Percentiles rank a stretch among this genome's conserved stretches.
These are phyloP conservation scores for Myotis lucifugus DNA, from an alignment of 2,113 vertebrate genomes.

Conservation along the genomic window DNA sequence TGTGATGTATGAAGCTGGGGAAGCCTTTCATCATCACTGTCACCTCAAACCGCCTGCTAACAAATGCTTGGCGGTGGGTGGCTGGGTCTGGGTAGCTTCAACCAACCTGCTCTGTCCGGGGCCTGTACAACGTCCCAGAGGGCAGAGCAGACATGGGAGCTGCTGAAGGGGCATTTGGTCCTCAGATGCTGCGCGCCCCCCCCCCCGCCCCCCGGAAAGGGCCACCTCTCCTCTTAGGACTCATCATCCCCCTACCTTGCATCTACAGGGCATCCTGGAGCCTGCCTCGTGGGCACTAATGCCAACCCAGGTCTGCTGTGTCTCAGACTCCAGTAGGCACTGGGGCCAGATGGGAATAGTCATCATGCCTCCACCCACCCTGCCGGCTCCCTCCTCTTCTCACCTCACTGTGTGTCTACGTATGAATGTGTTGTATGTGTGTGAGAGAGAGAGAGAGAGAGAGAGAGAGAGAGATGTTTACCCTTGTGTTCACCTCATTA, in stretches of 20 bases:
- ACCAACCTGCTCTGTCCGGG: neutral
- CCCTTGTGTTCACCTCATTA: neutral
- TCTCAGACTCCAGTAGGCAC: neutral
- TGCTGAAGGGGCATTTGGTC: neutral
- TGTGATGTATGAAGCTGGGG: neutral
- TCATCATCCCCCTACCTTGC: neutral
- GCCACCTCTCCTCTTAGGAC: neutral
- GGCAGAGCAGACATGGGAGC: neutral
- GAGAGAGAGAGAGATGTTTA: neutral
- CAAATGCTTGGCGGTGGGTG: neutral
- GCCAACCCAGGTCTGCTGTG: neutral
- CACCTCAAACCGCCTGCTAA: neutral
- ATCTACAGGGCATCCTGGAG: neutral
- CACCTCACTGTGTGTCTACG: neutral
- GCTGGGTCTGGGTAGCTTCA: neutral
- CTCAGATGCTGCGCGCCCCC: neutral
- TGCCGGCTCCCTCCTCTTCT: neutral
- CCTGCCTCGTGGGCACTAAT: rapidly evolving
- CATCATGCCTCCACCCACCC: neutral
- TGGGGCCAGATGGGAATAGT: neutral
- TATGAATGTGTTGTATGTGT: neutral
- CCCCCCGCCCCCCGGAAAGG: neutral
- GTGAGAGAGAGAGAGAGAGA: neutral
- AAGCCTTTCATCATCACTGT: neutral
- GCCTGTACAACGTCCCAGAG: neutral